Evolutionary conservation across 37 sponge, comb jelly and placozoan genomes (phyloP).

Genomic region (Amphimedon queenslandica): DNA sequence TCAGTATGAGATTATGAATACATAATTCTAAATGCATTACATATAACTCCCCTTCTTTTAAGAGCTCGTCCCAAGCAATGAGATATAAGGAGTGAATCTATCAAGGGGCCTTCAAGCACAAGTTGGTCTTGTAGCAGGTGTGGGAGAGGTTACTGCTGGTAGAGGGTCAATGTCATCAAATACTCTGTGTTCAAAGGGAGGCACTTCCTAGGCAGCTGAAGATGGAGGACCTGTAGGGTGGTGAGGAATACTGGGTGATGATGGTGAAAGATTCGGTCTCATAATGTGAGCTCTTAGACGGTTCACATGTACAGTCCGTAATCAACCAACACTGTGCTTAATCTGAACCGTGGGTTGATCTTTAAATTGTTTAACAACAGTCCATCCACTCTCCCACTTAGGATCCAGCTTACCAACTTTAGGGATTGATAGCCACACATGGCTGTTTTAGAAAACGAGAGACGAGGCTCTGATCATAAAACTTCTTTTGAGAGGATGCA

Average conservation of each 20-base stretch:
- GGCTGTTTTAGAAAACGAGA: background rate
- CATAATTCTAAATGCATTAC: too few species aligned
- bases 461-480: background rate
- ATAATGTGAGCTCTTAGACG: background rate
- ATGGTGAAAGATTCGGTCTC: background rate
- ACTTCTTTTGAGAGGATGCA: background rate
- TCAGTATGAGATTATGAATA: too few species aligned
- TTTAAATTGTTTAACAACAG: background rate
- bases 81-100: background rate
- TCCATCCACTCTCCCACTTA: constrained; percentile 4
- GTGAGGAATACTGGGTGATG: too few species aligned
- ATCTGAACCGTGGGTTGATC: background rate
- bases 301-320: background rate
- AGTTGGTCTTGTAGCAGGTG: background rate
- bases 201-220: background rate
- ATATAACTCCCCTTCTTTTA: background rate
- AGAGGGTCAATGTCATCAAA: background rate
- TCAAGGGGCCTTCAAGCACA: background rate
- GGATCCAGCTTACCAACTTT: constrained; percentile 3
- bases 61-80: background rate
- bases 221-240: background rate
- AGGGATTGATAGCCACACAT: constrained; percentile 12
- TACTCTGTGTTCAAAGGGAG: background rate
- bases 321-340: too few species aligned
- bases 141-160: background rate